Evolutionary conservation across 1,140 invertebrate species (phyloP).

Genomic region (Diachasma alloeum): DNA sequence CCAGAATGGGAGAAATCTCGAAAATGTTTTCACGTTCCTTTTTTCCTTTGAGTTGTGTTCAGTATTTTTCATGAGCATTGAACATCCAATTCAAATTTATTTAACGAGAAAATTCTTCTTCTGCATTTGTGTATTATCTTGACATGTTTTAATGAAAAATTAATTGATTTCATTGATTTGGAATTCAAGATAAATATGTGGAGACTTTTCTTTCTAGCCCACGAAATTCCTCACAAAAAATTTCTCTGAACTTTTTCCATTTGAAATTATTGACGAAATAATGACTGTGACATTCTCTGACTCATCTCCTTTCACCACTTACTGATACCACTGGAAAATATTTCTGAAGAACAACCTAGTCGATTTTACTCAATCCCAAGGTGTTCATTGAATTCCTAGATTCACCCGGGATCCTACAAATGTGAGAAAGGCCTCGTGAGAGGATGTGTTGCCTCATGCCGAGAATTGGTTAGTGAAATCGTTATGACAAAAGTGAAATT

Average conservation of each 20-base stretch:
- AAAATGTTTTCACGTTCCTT: background rate
- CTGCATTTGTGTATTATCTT: too few species aligned
- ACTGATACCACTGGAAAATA: background rate
- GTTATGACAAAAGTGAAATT: constrained; percentile 29
- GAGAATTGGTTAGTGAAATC: constrained; percentile 24
- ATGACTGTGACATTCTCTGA: background rate
- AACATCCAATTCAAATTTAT: too few species aligned
- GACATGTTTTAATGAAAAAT: too few species aligned
- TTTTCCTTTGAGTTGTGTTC: background rate
- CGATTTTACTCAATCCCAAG: background rate
- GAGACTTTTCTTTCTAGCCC: too few species aligned
- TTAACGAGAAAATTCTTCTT: too few species aligned
- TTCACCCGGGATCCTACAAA: background rate
- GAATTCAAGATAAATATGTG: too few species aligned
- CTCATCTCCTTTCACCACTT: background rate
- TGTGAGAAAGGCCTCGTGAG: background rate
- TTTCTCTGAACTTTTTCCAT: background rate
- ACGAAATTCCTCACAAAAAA: background rate
- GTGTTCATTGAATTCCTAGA: background rate
- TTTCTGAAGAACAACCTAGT: background rate
- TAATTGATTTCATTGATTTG: too few species aligned
- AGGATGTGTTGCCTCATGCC: constrained; percentile 1
- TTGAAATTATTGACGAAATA: background rate
- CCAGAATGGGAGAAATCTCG: background rate
- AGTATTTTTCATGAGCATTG: too few species aligned